Conservation (phyloP, 1,140 invertebrate genomes). For the Homarus americanus region DNA sequence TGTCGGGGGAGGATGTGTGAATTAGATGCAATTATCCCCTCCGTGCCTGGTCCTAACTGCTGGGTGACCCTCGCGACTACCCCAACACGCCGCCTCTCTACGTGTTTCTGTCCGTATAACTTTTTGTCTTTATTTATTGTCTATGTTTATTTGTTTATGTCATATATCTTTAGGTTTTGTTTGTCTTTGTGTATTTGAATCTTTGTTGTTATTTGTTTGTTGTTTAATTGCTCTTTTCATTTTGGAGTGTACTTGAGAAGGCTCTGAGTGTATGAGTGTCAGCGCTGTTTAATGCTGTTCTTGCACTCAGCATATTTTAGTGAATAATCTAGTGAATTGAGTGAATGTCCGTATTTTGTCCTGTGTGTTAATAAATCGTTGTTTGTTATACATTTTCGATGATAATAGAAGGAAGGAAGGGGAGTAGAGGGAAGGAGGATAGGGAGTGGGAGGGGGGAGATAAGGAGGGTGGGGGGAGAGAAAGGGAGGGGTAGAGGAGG, state of each 20-base stretch:
- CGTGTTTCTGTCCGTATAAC: background rate
- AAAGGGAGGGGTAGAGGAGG: background rate
- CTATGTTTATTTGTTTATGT: background rate
- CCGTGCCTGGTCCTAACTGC: slow-evolving; percentile 65
- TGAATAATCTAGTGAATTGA: no score
- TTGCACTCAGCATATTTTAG: no score
- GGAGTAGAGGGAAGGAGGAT: background rate
- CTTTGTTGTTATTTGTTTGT: background rate
- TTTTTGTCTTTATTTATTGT: background rate
- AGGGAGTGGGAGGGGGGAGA: background rate
- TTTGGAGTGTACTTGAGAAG: no score
- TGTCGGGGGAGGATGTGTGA: slow-evolving; percentile 65
- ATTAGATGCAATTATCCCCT: slow-evolving; percentile 70
- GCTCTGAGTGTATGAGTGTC: no score
- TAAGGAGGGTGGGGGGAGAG: background rate
- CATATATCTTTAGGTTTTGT: background rate
- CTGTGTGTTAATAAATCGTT: no score
- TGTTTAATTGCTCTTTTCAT: no score
- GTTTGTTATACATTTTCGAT: no score
- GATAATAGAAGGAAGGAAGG: background rate
- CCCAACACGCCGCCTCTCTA: slow-evolving; percentile 5
- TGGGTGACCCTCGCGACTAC: slow-evolving; percentile 42
- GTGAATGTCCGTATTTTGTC: no score
- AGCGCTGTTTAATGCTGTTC: no score
- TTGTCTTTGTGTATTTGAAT: background rate